Percentiles rank a stretch among this genome's conserved stretches.
phyloP scores from a whole-genome alignment of 1,140 invertebrate genomes.

The Eciton burchellii region DNA sequence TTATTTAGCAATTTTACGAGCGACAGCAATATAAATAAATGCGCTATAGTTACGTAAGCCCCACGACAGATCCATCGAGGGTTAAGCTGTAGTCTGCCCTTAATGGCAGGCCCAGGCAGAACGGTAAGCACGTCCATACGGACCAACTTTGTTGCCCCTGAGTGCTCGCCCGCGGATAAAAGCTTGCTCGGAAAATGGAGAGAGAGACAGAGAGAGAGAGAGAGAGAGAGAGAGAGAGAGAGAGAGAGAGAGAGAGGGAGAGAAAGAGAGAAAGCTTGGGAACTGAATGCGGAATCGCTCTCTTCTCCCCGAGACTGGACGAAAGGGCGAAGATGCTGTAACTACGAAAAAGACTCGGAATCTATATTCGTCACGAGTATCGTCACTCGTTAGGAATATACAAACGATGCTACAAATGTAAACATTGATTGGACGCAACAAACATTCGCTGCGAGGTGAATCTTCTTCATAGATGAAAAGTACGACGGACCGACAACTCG shows the following conservation, averaged over 20 bases:
- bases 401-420: slow-evolving; percentile 63
- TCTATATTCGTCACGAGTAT: slow-evolving; percentile 45
- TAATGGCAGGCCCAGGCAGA: slow-evolving; percentile 59
- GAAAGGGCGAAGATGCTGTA: slow-evolving; percentile 15
- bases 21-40: slow-evolving; percentile 47
- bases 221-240: not conserved
- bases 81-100: slow-evolving; percentile 61
- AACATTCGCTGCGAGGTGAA: not conserved
- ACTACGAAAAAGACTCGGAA: slow-evolving; percentile 26
- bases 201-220: not conserved
- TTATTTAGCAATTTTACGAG: slow-evolving; percentile 55
- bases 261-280: slow-evolving; percentile 4
- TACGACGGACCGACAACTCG: not conserved
- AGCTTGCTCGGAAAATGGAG: slow-evolving; percentile 60
- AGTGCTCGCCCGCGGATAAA: slow-evolving; percentile 70
- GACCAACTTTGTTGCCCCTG: slow-evolving; percentile 63
- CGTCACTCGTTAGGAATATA: no score
- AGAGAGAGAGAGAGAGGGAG: not conserved
- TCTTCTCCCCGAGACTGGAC: slow-evolving; percentile 3
- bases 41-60: slow-evolving; percentile 16
- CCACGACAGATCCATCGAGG: slow-evolving; percentile 66
- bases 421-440: not conserved
- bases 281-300: slow-evolving; percentile 43
- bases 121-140: slow-evolving; percentile 62
- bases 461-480: not conserved